These are phyloP conservation scores for Probosciger aterrimus DNA, from an alignment of 2,113 vertebrate species.

Conservation along the genomic window DNA sequence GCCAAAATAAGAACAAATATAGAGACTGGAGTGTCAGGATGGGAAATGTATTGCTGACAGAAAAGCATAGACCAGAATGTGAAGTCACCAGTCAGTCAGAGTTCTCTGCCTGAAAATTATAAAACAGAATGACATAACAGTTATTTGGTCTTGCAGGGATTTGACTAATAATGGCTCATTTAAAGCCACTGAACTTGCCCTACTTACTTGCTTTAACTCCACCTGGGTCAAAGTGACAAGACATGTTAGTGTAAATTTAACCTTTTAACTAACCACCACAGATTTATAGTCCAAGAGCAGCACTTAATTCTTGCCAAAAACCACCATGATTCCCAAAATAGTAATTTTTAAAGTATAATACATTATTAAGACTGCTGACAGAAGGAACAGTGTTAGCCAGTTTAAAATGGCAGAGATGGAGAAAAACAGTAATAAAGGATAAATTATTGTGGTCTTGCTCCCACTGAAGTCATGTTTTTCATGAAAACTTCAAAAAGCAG, in stretches of 20 bases:
- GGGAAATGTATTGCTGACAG: background rate
- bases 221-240: background rate
- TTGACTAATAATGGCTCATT: background rate
- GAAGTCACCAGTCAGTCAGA: background rate
- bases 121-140: background rate
- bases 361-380: background rate
- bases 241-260: background rate
- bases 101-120: background rate
- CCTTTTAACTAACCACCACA: background rate
- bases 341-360: background rate
- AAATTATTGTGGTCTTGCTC: constrained; percentile 12
- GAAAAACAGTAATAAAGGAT: constrained; percentile 1
- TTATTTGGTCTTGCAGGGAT: background rate
- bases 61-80: background rate
- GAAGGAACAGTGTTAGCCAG: background rate
- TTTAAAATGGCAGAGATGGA: background rate
- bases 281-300: background rate
- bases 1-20: background rate
- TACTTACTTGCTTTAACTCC: background rate
- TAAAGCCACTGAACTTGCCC: background rate
- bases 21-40: background rate
- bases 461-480: background rate
- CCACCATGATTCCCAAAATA: background rate
- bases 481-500: background rate
- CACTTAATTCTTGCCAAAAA: background rate